These are phyloP conservation scores for Yponomeuta plumbellus DNA, from an alignment of 2,888 invertebrate species.

Conservation along the genomic window DNA sequence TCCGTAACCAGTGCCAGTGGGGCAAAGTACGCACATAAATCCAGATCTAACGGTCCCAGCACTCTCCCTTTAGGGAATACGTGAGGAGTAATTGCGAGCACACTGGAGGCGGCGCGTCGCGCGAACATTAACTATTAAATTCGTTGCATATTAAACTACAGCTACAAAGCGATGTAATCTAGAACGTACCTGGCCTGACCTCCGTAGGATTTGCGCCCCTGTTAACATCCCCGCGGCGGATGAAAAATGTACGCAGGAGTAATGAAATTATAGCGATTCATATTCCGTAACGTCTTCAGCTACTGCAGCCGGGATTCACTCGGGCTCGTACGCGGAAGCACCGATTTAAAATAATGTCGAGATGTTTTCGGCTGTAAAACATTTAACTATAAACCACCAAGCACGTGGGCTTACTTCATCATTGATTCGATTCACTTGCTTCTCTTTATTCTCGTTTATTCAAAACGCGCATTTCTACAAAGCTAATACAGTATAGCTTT, in stretches of 20 bases:
- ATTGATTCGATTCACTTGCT: neutral
- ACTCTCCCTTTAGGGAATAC: conserved; percentile 55
- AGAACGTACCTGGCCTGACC: conserved; percentile 41
- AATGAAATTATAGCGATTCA: conserved; percentile 13
- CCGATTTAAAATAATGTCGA: neutral
- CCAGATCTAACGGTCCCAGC: conserved; percentile 35
- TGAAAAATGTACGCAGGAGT: conserved; percentile 14
- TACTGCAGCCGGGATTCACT: neutral
- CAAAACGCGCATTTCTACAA: neutral
- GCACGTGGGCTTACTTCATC: neutral
- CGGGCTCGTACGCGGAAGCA: neutral
- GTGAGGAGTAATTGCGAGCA: conserved; percentile 70
- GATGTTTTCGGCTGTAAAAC: neutral
- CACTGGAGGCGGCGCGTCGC: conserved; percentile 58
- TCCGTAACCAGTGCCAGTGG: conserved; percentile 51
- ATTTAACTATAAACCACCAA: neutral
- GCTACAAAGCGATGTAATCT: conserved; percentile 57
- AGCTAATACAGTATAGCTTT: neutral
- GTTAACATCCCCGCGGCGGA: conserved; percentile 32
- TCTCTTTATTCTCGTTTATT: neutral
- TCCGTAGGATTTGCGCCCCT: conserved; percentile 31
- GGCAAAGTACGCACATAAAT: conserved; percentile 63
- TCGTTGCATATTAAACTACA: conserved; percentile 74
- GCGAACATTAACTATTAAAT: conserved; percentile 73
- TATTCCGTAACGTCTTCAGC: conserved; percentile 7